Base-by-base conservation (phyloP, 2,888 invertebrate genomes). In the Elmis aenea region DNA sequence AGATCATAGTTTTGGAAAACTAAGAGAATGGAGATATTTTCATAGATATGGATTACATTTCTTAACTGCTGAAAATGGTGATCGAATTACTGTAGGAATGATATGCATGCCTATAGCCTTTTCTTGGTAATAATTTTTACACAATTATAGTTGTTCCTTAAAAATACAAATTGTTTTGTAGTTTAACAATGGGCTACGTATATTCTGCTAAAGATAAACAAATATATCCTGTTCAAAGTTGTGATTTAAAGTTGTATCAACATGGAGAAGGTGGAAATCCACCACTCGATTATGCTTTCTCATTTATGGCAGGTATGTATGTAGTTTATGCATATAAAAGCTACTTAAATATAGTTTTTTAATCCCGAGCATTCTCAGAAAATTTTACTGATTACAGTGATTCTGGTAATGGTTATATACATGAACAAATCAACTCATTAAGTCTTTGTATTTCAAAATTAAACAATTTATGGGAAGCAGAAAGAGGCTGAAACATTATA, bases 11-110 rank as follows among this genome's bases (percentile, higher is more conserved):
- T 80, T 79, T 58, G 83, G 83, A 66, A 64, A 59, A 46, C 57
- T 55, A 24, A 35, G 82, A 27, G 79, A 84, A 50, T 84, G 83
- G 84, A 73, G 72, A 28, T 71, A 74, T 36, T 74, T 83, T 54
- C 79, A 83, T 50, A 73, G 83, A 30, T 84, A 84, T 58, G 79
- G 75, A 2, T 70, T 83, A 41, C 84, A 85, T 62, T 83, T 79
- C 58, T 73, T 81, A 30, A 75, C 75, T 43, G 66, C 83, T 5
- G 78, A 79, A 46, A 83, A 84, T 61, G 85, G 84, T 1, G 79
- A 81, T 44, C 73, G 77, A 47, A 71, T 85, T 51, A 76, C 77
- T 35, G 71, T 84, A 14, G 59, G 57, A 2, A 69, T 73, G 29
- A 74, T 84, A 14, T 82, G 78, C 13, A 76, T 80, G 59, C 85